Conservation (phyloP, 2,888 invertebrate genomes). For the Kryphioiulus occultus region DNA sequence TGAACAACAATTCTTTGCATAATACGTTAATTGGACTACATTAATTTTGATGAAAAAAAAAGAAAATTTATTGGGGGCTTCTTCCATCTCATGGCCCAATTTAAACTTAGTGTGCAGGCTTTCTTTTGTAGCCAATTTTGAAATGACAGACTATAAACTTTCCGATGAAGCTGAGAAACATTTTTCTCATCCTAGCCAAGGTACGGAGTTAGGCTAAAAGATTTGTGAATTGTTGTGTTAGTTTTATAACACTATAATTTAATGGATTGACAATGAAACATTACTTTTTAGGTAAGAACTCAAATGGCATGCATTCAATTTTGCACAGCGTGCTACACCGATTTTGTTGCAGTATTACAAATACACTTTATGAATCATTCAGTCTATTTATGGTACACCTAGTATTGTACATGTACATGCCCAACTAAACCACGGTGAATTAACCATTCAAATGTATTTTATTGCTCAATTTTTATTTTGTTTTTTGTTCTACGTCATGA, state of each 20-base stretch:
- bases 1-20: too few species aligned
- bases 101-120: too few species aligned
- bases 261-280: not conserved
- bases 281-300: not conserved
- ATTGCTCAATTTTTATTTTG: not conserved
- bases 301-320: not conserved
- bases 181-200: too few species aligned
- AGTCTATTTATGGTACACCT: not conserved
- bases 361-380: not conserved
- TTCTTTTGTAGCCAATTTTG: too few species aligned
- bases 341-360: not conserved
- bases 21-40: too few species aligned
- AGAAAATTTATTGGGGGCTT: too few species aligned
- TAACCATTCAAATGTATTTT: not conserved
- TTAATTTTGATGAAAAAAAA: too few species aligned
- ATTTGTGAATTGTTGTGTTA: not conserved
- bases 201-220: too few species aligned
- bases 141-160: not conserved
- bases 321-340: too few species aligned
- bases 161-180: not conserved
- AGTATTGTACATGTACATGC: not conserved
- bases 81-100: too few species aligned
- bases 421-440: not conserved
- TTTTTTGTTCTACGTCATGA: not conserved
- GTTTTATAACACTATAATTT: not conserved